Evolutionary conservation across 2,113 vertebrate genomes (phyloP).

Genomic region (Cyprinus carpio): DNA sequence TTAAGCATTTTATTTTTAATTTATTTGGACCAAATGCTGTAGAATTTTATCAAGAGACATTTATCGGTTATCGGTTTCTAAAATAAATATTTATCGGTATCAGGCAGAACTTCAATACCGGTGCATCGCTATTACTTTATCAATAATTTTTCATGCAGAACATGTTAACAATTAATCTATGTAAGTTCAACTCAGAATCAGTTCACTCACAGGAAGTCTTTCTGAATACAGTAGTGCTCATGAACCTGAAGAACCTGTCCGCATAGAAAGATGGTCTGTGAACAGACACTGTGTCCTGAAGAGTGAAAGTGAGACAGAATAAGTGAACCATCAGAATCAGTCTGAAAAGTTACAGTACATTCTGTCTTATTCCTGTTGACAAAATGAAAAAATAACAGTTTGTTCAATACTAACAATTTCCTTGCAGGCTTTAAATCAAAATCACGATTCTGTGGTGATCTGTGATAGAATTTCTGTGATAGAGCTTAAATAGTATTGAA

Average conservation of each 20-base stretch:
- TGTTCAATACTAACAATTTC: background rate
- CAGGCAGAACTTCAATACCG: background rate
- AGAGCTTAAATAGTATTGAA: too few species aligned
- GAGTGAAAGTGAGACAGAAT: background rate
- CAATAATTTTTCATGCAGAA: background rate
- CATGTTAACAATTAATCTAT: background rate
- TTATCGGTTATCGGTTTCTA: background rate
- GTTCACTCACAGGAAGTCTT: constrained; percentile 92
- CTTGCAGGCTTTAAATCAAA: background rate
- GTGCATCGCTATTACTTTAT: background rate
- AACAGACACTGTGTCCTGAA: constrained; percentile 94
- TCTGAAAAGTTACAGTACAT: background rate
- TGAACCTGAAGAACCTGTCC: constrained; percentile 97
- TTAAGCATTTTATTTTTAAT: background rate
- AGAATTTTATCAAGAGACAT: background rate
- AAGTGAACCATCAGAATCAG: background rate
- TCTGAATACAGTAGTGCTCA: constrained; percentile 92
- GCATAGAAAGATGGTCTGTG: constrained; percentile 97
- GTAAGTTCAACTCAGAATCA: background rate
- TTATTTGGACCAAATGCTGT: background rate
- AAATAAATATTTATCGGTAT: background rate
- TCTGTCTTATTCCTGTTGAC: background rate
- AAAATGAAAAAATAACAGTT: background rate
- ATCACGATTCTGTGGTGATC: too few species aligned
- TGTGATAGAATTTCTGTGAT: too few species aligned